Conservation (phyloP, 2,113 vertebrate species). For the Chinchilla lanigera region DNA sequence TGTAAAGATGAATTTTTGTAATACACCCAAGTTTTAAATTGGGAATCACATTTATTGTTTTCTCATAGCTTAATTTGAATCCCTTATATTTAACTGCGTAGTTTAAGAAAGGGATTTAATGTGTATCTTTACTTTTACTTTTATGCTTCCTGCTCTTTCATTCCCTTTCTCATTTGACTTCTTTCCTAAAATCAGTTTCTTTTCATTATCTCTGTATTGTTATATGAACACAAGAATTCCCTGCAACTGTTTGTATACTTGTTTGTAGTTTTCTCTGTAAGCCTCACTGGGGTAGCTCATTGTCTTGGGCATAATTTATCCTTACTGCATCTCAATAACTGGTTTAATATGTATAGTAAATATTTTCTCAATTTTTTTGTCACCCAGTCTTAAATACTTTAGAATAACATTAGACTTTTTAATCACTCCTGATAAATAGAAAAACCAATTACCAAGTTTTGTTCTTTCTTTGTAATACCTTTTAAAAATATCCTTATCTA, state of each 20-base stretch:
- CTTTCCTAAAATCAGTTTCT: not conserved
- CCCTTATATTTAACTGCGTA: not conserved
- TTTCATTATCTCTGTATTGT: not conserved
- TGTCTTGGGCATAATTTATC: not conserved
- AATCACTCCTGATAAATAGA: not conserved
- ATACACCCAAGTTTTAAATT: not conserved
- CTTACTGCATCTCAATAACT: not conserved
- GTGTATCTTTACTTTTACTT: not conserved
- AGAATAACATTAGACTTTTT: not conserved
- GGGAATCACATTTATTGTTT: conserved; percentile 2
- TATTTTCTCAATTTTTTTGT: not conserved
- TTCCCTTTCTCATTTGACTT: not conserved
- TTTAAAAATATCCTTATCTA: not conserved
- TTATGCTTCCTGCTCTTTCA: not conserved
- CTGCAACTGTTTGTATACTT: not conserved
- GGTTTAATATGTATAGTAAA: not conserved
- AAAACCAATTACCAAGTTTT: not conserved
- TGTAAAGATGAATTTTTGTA: not conserved
- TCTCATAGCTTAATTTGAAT: not conserved
- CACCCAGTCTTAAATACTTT: not conserved
- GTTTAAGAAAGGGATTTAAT: not conserved
- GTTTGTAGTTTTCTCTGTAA: not conserved
- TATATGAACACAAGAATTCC: not conserved
- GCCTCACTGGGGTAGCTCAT: not conserved
- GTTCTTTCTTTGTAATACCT: not conserved